Conservation (phyloP, 2,797 vertebrate species). For the Alexandromys oeconomus region DNA sequence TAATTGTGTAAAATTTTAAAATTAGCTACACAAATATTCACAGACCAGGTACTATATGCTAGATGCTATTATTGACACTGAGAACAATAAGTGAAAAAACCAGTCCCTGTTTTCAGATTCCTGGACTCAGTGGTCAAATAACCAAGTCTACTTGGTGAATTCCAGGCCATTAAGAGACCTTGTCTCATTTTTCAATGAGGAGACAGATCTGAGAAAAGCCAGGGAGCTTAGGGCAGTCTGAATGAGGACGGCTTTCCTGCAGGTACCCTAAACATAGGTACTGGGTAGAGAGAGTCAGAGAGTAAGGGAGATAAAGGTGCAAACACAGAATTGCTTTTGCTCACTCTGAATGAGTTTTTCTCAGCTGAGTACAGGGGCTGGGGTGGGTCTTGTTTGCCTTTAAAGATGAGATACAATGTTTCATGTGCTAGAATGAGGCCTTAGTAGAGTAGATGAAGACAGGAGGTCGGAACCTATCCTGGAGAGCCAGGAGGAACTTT, state of each 20-base stretch:
- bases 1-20: not conserved
- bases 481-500: not conserved
- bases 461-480: too few species aligned
- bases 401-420: too few species aligned
- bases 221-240: not conserved
- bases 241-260: not conserved
- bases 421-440: not conserved
- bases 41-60: not conserved
- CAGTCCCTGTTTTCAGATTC: not conserved
- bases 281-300: not conserved
- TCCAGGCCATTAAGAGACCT: not conserved
- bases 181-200: not conserved
- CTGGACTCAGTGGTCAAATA: not conserved
- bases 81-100: not conserved
- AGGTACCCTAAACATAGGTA: not conserved
- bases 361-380: not conserved
- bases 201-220: not conserved
- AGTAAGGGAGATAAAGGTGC: too few species aligned
- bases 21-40: not conserved
- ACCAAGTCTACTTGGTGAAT: not conserved
- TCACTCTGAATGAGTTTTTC: not conserved
- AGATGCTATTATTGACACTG: not conserved
- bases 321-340: not conserved
- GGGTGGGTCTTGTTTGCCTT: not conserved
- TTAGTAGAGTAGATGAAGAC: not conserved